phyloP scores from a whole-genome alignment of 2,797 vertebrate genomes.

The Anguilla obscura region DNA sequence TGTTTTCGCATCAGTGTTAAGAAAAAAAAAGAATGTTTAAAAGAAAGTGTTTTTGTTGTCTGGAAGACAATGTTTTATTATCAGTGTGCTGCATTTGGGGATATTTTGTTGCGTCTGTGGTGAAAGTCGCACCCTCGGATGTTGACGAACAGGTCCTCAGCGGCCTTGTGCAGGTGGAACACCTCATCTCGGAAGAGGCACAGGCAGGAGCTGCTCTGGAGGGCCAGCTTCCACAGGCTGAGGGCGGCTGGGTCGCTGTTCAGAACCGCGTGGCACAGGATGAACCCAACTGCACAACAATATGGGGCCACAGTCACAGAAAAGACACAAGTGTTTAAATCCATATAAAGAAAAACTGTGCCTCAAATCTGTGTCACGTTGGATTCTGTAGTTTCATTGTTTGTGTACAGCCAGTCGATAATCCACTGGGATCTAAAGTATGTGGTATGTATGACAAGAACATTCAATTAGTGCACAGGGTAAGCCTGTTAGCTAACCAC shows the following conservation, averaged over 20 bases:
- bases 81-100: neutral
- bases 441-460: neutral
- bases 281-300: conserved; percentile 86
- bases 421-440: neutral
- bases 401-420: neutral
- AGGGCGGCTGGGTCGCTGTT: conserved; percentile 89
- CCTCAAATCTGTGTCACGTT: neutral
- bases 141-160: conserved; percentile 97
- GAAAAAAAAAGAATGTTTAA: no score
- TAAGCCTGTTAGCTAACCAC: neutral
- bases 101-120: neutral
- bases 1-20: no score
- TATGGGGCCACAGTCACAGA: neutral
- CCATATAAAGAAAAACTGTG: neutral
- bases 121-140: conserved; percentile 82
- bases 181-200: conserved; percentile 97
- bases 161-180: conserved; percentile 97
- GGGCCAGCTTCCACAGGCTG: conserved; percentile 94
- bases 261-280: conserved; percentile 91
- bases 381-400: no score
- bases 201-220: conserved; percentile 97
- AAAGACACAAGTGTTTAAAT: neutral
- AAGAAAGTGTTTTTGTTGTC: no score
- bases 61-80: no score
- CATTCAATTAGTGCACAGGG: neutral